Evolutionary conservation across 1,140 invertebrate genomes (phyloP), one percentile per base, ranked within the genome.

Genomic region (Megathymus violae): DNA sequence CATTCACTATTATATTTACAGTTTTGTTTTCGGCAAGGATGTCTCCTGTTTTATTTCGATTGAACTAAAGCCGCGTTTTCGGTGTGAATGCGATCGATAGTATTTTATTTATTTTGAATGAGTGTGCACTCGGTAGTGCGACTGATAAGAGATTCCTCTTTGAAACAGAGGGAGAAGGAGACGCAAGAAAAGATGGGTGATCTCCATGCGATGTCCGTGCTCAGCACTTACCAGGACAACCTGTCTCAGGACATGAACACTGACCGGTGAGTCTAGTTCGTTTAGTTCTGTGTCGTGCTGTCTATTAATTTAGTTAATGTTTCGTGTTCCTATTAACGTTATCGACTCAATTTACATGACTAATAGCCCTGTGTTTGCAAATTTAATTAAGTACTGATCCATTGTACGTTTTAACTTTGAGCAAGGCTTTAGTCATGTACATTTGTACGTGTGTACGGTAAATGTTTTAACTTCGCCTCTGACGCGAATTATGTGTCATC

Each of bases 241-340:
- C 78, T 92, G 40, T 92, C 91, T 22, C 80, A 87, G 67, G 91
- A 92, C 50, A 92, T 92, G 89, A 92, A 92, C 74, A 91, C 89
- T n/a, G 89, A 92, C 66, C 77, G 91, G 91, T 92, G 78, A 90
- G 88, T 88, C 38, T 34, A 58, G 56, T 16, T 64, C 13, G n/a
- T n/a, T 48, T 13, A 4, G 50, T 14, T 14, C 9, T 38, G 47
- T 60, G 44, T 36, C 22, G 54, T 65, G 40, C 54, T 48, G 63
- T 60, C 34, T 27, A 40, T 52, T 52, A 46, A 46, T 16, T 25
- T 7, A 48, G 15, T 59, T 9, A 40, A 43, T 43, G 19, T 60
- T 47, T 58, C n/a, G 25, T 43, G 31, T 34, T n/a, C 43, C 2
- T 17, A 25, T 11, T 43, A 15, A 22, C 34, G 46, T 19, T 38